Evolutionary conservation across 2,888 invertebrate species (phyloP), one percentile per base, ranked within the genome.

Genomic region (Zygaena filipendulae): DNA sequence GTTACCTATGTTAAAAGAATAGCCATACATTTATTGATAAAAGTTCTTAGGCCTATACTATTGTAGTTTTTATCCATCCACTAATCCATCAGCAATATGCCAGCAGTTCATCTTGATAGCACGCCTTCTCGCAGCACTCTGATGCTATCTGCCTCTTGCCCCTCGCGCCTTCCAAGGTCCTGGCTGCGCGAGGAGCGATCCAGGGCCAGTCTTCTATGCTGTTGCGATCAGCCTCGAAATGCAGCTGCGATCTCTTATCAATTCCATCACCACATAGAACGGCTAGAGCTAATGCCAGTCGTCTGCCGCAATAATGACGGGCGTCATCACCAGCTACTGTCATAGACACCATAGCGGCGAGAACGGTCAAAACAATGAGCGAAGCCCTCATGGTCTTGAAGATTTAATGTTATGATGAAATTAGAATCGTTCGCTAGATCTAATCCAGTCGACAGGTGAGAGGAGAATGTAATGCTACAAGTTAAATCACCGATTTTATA

Each of bases 241-340:
- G 24, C 7, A 7, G 16, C 7, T 7, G 5, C 16, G 16, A 16
- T 16, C 16, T 16, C 16, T 16, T 16, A 7, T 6, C 7, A 4
- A 16, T 16, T 6, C 27, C 30, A 12, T 27, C 21, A 1, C 43
- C 37, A 21, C 52, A 53, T 1, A 48, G 11, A 12, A 29, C 11
- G 1, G 44, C 44, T 31, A 49, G 19, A 2, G 47, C 34, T 8
- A 38, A 30, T 1, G 52, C 42, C 7, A 54, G 30, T 5, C 36
- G 23, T 7, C 48, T 40, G 1, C 49, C 56, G 19, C 54, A 53
- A 30, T 45, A 51, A n/a, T n/a, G n/a, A n/a, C n/a, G n/a, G n/a
- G n/a, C n/a, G n/a, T n/a, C n/a, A n/a, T n/a, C n/a, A n/a, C n/a
- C n/a, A 16, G 5, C 7, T 16, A 16, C 16, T 16, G 16, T 16